A percentile compares a stretch with the other conserved stretches of the same genome.
phyloP scores from a whole-genome alignment of 2,797 vertebrate genomes.

The Eospalax fontanierii region DNA sequence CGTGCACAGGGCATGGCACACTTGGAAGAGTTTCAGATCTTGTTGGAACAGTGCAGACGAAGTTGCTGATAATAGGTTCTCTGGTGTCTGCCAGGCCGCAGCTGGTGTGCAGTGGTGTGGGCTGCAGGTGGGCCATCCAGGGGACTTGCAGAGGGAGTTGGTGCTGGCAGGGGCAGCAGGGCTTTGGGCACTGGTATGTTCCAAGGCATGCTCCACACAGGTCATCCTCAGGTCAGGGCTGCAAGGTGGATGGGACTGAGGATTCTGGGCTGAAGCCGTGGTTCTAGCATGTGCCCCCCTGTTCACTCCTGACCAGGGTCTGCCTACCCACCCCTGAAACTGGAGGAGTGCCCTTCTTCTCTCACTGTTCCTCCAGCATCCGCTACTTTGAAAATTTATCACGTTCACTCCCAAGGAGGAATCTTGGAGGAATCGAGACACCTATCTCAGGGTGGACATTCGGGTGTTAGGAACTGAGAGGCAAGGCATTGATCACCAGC shows the following conservation, averaged over 20 bases:
- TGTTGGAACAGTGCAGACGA: too few species aligned
- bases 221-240: background rate
- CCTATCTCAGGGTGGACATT: fast-evolving
- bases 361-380: background rate
- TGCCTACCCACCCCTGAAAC: too few species aligned
- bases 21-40: background rate
- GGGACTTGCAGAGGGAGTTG: background rate
- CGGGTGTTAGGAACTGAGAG: background rate
- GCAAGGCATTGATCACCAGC: fast-evolving
- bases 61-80: too few species aligned
- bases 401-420: background rate
- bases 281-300: too few species aligned
- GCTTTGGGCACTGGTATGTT: background rate
- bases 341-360: background rate
- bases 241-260: background rate
- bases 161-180: background rate
- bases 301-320: too few species aligned
- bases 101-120: too few species aligned
- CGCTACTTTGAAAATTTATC: background rate
- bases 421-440: background rate
- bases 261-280: background rate
- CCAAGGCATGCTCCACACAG: background rate
- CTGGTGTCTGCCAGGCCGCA: background rate
- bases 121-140: background rate
- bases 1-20: background rate